Evolutionary conservation across 2,888 invertebrate genomes (phyloP), one percentile per base, ranked within the genome.

Genomic region (Amblyjoppa fuscipennis): DNA sequence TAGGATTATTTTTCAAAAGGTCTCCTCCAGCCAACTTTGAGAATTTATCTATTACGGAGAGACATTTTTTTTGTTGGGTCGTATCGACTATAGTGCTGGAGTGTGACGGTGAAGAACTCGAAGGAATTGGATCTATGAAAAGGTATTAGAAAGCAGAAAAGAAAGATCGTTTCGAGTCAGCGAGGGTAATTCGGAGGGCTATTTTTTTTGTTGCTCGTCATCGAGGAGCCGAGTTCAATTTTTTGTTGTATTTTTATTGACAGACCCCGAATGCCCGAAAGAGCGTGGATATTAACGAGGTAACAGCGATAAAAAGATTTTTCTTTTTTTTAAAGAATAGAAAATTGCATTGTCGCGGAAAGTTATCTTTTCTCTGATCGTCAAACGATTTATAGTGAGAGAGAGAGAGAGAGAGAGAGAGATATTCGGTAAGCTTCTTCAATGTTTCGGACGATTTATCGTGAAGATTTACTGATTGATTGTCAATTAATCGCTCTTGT

Each of bases 1-100:
- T 79, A 34, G 79, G 61, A 79, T 64, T 79, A 64, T 79, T 71
- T 71, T 20, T 49, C 64, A 34, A 71, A 79, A 66, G 34, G 13
- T 79, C 41, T 16, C 20, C 20, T 31, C 77, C 16, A 28, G 13
- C 59, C 41, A 77, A 56, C 53, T 77, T 41, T 53, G 6, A 0
- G 41, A 53, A 59, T 78, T 78, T 69, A 78, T 69, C 56, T 11
- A 7, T 20, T 7, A 31, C 3, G 13, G 28, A 5, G 59, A 59
- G 59, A 53, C 41, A 13, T 51, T 31, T 51, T 16, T 20, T 28
- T 70, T 53, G 31, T 31, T 28, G 25, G 59, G 11, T 61, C 13
- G 13, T 28, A 61, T 34, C 13, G 16, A 16, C 31, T 31, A 31
- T n/a, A n/a, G 61, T 34, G 7, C 61, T 64, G 16, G 31, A 34